Evolutionary conservation across 2,113 vertebrate genomes (phyloP).

Genomic region (Pachyramphus minor): DNA sequence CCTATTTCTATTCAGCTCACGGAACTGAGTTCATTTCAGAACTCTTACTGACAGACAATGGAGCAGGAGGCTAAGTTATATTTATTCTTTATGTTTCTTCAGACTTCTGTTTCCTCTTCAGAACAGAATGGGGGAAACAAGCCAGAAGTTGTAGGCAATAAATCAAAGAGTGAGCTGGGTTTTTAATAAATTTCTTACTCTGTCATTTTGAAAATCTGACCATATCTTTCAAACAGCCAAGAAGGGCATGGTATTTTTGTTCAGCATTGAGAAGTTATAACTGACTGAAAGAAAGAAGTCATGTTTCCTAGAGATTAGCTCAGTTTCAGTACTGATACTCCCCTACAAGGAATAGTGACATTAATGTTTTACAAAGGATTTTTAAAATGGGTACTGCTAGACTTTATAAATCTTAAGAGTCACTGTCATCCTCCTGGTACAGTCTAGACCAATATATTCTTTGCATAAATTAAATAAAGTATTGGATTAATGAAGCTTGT

Average conservation of each 20-base stretch:
- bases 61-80: background rate
- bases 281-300: background rate
- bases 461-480: background rate
- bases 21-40: background rate
- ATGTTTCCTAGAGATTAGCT: background rate
- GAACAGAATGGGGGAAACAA: background rate
- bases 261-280: background rate
- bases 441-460: background rate
- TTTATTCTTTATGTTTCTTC: background rate
- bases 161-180: background rate
- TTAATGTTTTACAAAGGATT: background rate
- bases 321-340: background rate
- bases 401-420: background rate
- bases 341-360: background rate
- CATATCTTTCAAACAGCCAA: background rate
- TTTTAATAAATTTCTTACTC: background rate
- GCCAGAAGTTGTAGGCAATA: background rate
- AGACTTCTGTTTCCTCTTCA: background rate
- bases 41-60: background rate
- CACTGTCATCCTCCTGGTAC: background rate
- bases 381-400: background rate
- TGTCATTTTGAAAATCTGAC: background rate
- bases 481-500: background rate
- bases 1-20: background rate
- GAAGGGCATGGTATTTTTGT: background rate